phyloP scores from a whole-genome alignment of 2,888 invertebrate species.

The Pammene fasciana region DNA sequence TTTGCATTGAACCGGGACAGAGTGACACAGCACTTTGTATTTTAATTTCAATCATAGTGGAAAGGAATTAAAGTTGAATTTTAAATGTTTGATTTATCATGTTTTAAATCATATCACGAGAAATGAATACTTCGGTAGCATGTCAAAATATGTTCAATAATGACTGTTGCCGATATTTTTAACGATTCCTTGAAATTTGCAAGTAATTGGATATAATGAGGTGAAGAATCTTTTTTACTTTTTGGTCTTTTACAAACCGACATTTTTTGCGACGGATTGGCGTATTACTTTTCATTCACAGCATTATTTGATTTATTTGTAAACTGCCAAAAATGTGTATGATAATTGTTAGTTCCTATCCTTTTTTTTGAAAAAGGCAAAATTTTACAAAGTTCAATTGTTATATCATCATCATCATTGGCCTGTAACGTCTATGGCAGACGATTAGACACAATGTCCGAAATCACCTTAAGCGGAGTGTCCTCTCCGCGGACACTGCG shows the following conservation, averaged over 20 bases:
- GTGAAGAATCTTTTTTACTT: not conserved
- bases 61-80: constrained; percentile 9
- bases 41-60: constrained; percentile 18
- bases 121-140: constrained; percentile 7
- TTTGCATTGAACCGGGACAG: not conserved
- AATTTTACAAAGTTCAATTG: too few species aligned
- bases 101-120: constrained; percentile 16
- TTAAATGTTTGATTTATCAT: constrained; percentile 4
- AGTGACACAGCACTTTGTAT: not conserved
- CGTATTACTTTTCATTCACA: not conserved
- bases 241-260: not conserved
- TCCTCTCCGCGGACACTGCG: too few species aligned
- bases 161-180: constrained; percentile 13
- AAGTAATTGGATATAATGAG: constrained; percentile 21
- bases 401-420: too few species aligned
- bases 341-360: too few species aligned
- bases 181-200: not conserved
- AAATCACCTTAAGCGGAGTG: too few species aligned
- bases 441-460: too few species aligned
- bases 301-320: too few species aligned
- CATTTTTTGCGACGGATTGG: not conserved
- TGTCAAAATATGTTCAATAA: constrained; percentile 31
- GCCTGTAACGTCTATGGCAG: too few species aligned
- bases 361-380: too few species aligned
- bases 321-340: too few species aligned